A percentile compares a stretch with the other conserved stretches of the same genome.
Conservation (phyloP, 2,113 vertebrate genomes). For the Anguilla rostrata region DNA sequence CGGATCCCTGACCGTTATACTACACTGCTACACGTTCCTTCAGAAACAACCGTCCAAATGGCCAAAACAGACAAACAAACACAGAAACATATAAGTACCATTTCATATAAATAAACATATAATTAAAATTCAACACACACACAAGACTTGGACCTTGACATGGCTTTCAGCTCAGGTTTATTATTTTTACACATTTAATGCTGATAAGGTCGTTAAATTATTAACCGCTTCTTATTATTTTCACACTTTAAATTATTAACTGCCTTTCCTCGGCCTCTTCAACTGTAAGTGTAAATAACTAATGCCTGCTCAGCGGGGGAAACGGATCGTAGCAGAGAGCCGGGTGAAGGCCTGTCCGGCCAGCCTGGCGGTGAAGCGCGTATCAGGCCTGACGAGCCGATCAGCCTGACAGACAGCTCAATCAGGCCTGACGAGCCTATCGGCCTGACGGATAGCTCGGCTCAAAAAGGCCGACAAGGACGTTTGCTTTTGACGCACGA, state of each 20-base stretch:
- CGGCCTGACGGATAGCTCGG: too few relatives aligned
- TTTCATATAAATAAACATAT: neutral
- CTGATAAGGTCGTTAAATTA: neutral
- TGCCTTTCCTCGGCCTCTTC: neutral
- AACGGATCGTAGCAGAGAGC: neutral
- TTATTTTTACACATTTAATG: neutral
- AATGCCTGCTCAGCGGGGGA: neutral
- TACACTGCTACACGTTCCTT: too few relatives aligned
- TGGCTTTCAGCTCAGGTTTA: neutral
- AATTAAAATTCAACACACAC: neutral
- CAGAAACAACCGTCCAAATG: neutral
- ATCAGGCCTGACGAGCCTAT: too few relatives aligned
- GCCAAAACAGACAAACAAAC: neutral
- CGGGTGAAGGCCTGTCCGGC: neutral
- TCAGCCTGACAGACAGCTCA: neutral
- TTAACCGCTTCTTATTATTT: neutral
- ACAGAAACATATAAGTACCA: neutral
- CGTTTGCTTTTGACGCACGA: neutral
- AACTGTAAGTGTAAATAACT: neutral
- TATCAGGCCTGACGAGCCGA: neutral
- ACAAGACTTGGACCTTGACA: neutral
- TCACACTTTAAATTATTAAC: neutral
- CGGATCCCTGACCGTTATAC: too few relatives aligned
- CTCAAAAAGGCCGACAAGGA: neutral
- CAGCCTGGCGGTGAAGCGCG: neutral